Conservation (phyloP, 1,140 invertebrate species). For the Drosophila nasuta region DNA sequence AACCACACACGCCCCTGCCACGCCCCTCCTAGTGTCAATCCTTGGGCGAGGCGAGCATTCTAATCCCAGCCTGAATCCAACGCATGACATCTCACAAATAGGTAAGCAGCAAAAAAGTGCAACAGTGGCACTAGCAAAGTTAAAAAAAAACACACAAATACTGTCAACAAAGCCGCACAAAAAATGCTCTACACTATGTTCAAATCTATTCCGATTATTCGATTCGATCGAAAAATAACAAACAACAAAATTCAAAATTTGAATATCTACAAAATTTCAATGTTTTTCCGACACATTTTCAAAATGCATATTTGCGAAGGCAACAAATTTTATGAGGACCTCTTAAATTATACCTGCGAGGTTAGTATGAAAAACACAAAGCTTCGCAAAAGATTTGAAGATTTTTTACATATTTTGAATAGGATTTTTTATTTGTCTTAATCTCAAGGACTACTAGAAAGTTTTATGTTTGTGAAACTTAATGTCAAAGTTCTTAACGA, state of each 20-base stretch:
- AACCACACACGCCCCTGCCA: slow-evolving; percentile 14
- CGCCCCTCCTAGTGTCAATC: neutral
- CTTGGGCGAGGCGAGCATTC: slow-evolving; percentile 3
- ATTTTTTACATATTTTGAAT: too few relatives aligned
- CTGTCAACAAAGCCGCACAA: neutral
- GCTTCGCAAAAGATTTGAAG: too few relatives aligned
- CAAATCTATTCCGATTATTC: neutral
- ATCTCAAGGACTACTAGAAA: too few relatives aligned
- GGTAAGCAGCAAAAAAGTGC: slow-evolving; percentile 44
- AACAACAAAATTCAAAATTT: neutral
- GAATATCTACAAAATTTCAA: neutral
- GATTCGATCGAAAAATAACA: neutral
- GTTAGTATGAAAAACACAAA: neutral
- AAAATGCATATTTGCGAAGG: neutral
- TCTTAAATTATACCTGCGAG: neutral
- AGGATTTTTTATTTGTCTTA: too few relatives aligned
- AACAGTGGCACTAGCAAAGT: slow-evolving; percentile 21
- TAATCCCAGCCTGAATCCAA: slow-evolving; percentile 34
- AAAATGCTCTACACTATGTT: neutral
- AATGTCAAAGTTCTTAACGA: too few relatives aligned
- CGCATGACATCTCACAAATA: slow-evolving; percentile 32
- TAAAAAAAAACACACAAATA: neutral
- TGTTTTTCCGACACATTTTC: neutral
- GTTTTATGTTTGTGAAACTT: too few relatives aligned
- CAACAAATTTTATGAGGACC: too few relatives aligned